Evolutionary conservation across 2,888 invertebrate species (phyloP).

Genomic region (Leptinotarsa juncta): DNA sequence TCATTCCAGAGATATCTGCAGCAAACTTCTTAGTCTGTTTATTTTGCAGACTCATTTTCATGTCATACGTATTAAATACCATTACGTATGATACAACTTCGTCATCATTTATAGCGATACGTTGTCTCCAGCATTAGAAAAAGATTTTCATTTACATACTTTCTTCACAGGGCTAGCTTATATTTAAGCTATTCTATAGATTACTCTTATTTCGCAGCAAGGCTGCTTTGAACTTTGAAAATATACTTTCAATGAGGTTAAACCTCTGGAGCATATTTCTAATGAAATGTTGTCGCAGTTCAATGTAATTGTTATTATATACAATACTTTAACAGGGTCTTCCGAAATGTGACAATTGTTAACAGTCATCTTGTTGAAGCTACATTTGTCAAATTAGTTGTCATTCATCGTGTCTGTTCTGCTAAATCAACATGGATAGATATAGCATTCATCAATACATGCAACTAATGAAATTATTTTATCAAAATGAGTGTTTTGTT

Average conservation of each 20-base stretch:
- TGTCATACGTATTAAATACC: background rate
- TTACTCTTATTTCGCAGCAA: slow-evolving; percentile 20
- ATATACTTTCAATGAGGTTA: background rate
- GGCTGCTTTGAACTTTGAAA: slow-evolving; percentile 22
- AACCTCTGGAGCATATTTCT: background rate
- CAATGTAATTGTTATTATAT: background rate
- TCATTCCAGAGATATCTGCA: background rate
- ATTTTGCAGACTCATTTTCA: background rate
- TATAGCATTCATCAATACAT: no score
- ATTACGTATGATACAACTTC: background rate
- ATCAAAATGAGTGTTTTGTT: no score
- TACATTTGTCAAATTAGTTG: no score
- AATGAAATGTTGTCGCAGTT: background rate
- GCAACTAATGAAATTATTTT: no score
- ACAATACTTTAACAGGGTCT: no score
- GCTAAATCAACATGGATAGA: no score
- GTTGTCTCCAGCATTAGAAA: background rate
- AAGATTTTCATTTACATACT: slow-evolving; percentile 22
- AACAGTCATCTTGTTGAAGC: no score
- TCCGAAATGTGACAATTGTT: no score
- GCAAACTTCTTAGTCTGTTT: background rate
- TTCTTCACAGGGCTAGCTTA: slow-evolving; percentile 10
- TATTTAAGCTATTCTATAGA: slow-evolving; percentile 6
- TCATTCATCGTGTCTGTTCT: no score
- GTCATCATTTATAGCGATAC: background rate